These are phyloP conservation scores for Neogobius melanostomus DNA, from an alignment of 2,113 vertebrate species.

Conservation along the genomic window DNA sequence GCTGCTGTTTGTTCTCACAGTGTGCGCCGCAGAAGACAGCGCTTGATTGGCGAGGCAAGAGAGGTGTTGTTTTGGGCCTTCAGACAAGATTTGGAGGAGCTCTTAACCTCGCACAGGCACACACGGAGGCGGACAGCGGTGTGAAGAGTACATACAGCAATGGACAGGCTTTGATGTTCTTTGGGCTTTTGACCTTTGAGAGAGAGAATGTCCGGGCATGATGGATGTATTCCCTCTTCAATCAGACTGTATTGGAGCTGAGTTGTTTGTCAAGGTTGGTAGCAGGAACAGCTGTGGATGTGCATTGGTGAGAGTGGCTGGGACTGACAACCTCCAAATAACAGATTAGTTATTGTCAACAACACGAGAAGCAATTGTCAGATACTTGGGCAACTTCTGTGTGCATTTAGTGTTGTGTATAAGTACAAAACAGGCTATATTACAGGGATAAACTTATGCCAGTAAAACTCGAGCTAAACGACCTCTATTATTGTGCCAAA, in stretches of 20 bases:
- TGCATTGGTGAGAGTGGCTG: not conserved
- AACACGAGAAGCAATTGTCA: too few relatives aligned
- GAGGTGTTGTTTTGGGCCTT: constrained; percentile 45
- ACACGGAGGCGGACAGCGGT: constrained; percentile 7
- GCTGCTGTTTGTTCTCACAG: constrained; percentile 57
- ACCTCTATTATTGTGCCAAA: too few relatives aligned
- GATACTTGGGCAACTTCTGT: too few relatives aligned
- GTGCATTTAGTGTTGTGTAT: too few relatives aligned
- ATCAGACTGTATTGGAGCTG: constrained; percentile 33
- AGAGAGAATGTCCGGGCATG: constrained; percentile 25
- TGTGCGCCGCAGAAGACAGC: constrained; percentile 25
- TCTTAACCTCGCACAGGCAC: constrained; percentile 28
- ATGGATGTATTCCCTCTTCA: constrained; percentile 39
- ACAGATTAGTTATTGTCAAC: not conserved
- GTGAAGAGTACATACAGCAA: constrained; percentile 18
- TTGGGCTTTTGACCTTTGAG: constrained; percentile 42
- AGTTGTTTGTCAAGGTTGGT: constrained; percentile 41
- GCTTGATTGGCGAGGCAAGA: constrained; percentile 41
- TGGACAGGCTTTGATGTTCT: constrained; percentile 42
- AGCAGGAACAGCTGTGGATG: not conserved
- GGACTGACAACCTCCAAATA: constrained; percentile 9
- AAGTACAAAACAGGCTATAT: too few relatives aligned
- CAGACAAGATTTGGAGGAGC: constrained; percentile 27
- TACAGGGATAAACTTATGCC: too few relatives aligned
- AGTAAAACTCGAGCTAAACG: too few relatives aligned